Base-by-base conservation (phyloP, 2,797 vertebrate species). In the Hemitrygon akajei region DNA sequence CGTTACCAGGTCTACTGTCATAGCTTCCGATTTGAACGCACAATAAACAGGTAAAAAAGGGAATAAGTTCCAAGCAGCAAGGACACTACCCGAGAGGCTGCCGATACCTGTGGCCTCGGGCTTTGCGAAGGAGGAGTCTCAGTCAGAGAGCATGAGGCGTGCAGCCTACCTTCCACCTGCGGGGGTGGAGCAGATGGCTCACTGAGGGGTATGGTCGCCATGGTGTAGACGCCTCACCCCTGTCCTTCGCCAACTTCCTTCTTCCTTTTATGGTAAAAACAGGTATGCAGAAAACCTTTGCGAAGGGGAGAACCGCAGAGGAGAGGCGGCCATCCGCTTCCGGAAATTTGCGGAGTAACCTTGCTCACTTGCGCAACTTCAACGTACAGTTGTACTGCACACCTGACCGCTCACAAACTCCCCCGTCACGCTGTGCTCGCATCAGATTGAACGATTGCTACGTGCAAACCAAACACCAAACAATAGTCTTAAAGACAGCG, bases 221-320 rank as follows among this genome's bases (percentile, higher is more conserved):
- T 75, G 40, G 71, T 75, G 91, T 0, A 16, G 14, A 71, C 14
- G 91, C 37, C 91, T 93, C 91, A 11, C 91, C 91, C 25, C 40
- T 92, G 34, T 37, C 37, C 66, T 22, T 47, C 69, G 34, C 92
- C 93, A 96, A 98, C 98, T 98, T 99, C 99, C 98, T 97, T 97
- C 96, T 97, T 97, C 95, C 95, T 97, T 98, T 97, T 97, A 97
- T 97, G 97, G 97, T 96, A 96, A 96, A 95, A 82, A 95, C 98
- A 98, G 98, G 98, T 97, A 96, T 96, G 96, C 94, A 93, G 60
- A 97, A 95, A 94, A 47, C 47, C 47, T 47, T 47, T 47, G 47
- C 47, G 47, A 47, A 47, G 4, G 47, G 47, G 4, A 47, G 47
- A 47, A 47, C 47, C 47, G 47, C 4, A 47, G 2, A 47, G 47